Base-by-base conservation (phyloP, 1,140 invertebrate genomes). In the Hyposmocoma kahamanoa region DNA sequence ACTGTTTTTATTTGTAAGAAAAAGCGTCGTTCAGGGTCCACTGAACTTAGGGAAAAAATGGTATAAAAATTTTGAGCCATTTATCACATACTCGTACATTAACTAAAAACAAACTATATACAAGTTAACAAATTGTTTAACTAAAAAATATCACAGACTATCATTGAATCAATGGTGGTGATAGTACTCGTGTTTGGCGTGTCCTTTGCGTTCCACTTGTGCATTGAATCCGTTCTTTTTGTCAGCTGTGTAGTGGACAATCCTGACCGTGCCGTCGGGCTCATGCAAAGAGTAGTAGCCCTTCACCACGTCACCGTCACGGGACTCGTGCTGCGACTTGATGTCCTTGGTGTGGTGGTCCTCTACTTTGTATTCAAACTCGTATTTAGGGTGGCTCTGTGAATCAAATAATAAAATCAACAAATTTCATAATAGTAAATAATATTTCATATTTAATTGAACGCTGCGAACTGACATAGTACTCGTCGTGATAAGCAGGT, bases 231-330 rank as follows among this genome's bases (percentile, higher is more conserved):
- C 86, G 41, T 65, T 77, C 36, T 84, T 72, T 44, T 80, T 68
- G 44, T 89, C 87, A 36, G 84, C 77, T 15, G 77, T 78, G 67
- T 87, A 89, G 49, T 87, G 72, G 2, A 89, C 88, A 20, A 70
- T 78, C 21, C 88, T 76, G 21, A 83, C 54, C 0, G 74, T 75
- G 9, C 88, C 88, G 45, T 89, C 88, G 6, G 88, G 81, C 53
- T 89, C 84, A 18, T 87, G 76, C 17, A 88, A 68, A 1, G 79
- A 75, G 54, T 88, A 89, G 38, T 76, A 73, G 10, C 89, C 89
- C 57, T 84, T 87, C 11, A 89, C 87, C 11, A 84, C 70, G 63
- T 89, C 88, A 15, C 88, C 88, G 45, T 89, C 84, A 11, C 88
- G 81, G 39, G 78, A 78, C 64, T 89, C 88, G 54, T 81, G 72